Evolutionary conservation across 2,888 invertebrate species (phyloP).

Genomic region (Agapetus fuscipes): DNA sequence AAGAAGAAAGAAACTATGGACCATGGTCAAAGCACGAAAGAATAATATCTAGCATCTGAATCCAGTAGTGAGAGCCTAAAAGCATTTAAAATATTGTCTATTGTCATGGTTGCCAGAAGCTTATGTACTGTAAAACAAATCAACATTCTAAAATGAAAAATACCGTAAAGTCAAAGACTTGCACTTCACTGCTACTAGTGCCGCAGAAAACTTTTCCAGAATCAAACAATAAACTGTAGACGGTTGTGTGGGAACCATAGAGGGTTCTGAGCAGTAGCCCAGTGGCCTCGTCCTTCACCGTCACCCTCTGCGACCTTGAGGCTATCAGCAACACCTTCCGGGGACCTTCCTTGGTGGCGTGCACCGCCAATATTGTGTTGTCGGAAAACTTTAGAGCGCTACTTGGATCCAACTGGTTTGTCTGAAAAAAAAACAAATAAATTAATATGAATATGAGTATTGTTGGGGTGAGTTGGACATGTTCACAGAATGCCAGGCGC

Average conservation of each 20-base stretch:
- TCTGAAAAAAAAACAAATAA: conserved; percentile 32
- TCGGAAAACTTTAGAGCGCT: conserved; percentile 51
- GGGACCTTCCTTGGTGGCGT: conserved; percentile 63
- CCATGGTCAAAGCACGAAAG: too few relatives aligned
- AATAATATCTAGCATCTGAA: too few relatives aligned
- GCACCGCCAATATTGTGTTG: conserved; percentile 56
- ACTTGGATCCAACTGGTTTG: conserved; percentile 44
- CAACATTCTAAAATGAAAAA: conserved; percentile 24
- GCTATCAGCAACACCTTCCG: conserved; percentile 61
- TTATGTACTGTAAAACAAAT: too few relatives aligned
- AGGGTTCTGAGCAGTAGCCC: conserved; percentile 60
- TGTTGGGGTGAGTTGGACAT: too few relatives aligned
- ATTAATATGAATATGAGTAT: too few relatives aligned
- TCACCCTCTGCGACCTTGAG: conserved; percentile 57
- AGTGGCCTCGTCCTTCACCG: conserved; percentile 61
- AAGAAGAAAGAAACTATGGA: too few relatives aligned
- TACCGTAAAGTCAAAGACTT: conserved; percentile 67
- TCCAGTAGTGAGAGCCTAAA: too few relatives aligned
- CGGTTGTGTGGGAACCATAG: conserved; percentile 47
- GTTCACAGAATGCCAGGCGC: too few relatives aligned
- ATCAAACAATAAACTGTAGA: conserved; percentile 60
- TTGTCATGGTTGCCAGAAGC: too few relatives aligned
- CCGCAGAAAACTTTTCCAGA: conserved; percentile 66
- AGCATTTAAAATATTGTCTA: too few relatives aligned
- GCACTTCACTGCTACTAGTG: conserved; percentile 60